These are phyloP conservation scores for Anoplophora glabripennis DNA, from an alignment of 1,140 invertebrate genomes.

Conservation along the genomic window DNA sequence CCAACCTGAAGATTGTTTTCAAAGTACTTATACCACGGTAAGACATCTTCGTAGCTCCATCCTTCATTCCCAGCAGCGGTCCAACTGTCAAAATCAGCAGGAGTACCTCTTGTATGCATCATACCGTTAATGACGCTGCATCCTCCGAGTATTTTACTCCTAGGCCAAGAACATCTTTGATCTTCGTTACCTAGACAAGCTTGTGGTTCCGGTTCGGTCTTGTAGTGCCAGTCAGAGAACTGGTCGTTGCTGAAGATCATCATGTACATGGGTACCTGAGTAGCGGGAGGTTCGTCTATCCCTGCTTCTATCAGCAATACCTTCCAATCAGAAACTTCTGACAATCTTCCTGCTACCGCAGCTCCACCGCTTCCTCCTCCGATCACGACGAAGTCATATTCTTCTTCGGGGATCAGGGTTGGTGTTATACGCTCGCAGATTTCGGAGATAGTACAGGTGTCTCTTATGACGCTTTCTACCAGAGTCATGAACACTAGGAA, in stretches of 20 bases:
- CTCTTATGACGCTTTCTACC: constrained; percentile 49
- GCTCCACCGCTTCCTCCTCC: constrained; percentile 56
- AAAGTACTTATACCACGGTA: constrained; percentile 55
- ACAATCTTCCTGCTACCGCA: constrained; percentile 52
- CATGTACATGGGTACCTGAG: constrained; percentile 51
- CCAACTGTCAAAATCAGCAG: constrained; percentile 68
- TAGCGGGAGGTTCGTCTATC: constrained; percentile 52
- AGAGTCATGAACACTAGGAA: constrained; percentile 54
- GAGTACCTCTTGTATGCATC: constrained; percentile 68
- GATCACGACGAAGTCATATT: constrained; percentile 57
- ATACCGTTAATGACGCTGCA: constrained; percentile 62
- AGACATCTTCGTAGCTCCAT: constrained; percentile 45
- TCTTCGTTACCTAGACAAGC: constrained; percentile 51
- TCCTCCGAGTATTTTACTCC: constrained; percentile 58
- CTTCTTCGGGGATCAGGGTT: constrained; percentile 39
- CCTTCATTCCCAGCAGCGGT: constrained; percentile 42
- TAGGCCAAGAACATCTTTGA: constrained; percentile 51
- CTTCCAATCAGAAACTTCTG: constrained; percentile 32
- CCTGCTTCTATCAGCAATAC: constrained; percentile 54
- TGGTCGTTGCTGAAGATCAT: not conserved
- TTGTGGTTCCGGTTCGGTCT: constrained; percentile 57
- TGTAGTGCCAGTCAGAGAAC: constrained; percentile 61
- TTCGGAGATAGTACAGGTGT: constrained; percentile 47
- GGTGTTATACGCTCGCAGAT: constrained; percentile 48
- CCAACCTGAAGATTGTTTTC: constrained; percentile 53